Evolutionary conservation across 2,888 invertebrate species (phyloP), one percentile per base, ranked within the genome.

Genomic region (Harpalus rufipes): DNA sequence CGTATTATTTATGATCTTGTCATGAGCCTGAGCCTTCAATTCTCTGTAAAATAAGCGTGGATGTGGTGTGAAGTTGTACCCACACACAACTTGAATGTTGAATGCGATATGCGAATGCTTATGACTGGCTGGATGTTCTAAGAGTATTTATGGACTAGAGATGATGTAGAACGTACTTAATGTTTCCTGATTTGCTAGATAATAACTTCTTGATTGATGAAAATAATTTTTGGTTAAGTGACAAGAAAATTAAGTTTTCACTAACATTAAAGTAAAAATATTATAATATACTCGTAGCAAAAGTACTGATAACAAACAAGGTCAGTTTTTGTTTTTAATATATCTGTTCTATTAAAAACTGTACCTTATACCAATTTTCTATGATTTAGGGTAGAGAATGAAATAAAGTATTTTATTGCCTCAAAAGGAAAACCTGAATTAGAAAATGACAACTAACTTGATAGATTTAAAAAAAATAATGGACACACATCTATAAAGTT

Each of bases 1-100:
- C 16, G 44, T 74, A 74, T 82, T 82, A 74, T 82, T 82, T 82
- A 82, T 58, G 65, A 82, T 72, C 82, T 82, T 65, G 78, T 78
- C 78, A 78, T 56, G 51, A 74, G 74, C 74, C 51, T 74, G 51
- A 74, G 74, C 74, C 74, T 74, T 68, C 68, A 68, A 68, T 68
- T 68, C 68, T 68, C 68, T 68, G 68, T 39, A 14, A 39, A 32
- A 68, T 68, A 39, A 68, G 39, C 68, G 68, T 39, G 68, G 68
- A 68, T 51, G 68, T 39, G 12, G 68, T 39, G 32, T n/a, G 7
- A 14, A 10, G 3, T 41, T 74, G 74, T 74, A 76, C 76, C 76
- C 76, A 76, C 76, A 76, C 76, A 76, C 44, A 14, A 16, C 21
- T 68, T 25, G 32, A 32, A 32, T 32, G 32, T 32, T 32, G 32